Base-by-base conservation (phyloP, 2,797 vertebrate genomes). In the Microchirus variegatus region DNA sequence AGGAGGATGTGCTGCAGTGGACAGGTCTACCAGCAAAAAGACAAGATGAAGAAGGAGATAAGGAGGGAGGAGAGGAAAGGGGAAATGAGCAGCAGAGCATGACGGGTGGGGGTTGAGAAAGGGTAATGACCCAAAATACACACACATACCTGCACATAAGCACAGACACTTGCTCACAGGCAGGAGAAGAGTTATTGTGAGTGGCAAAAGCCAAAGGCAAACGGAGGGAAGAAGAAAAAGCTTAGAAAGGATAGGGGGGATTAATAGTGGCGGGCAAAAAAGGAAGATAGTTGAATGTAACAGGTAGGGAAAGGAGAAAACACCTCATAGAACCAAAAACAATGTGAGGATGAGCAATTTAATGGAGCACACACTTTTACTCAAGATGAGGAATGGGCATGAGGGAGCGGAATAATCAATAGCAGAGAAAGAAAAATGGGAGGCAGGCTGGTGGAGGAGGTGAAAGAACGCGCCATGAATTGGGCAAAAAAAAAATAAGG, bases 11-110 rank as follows among this genome's bases (percentile, higher is more conserved):
- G 59, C 75, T 78, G 84, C 80, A 76, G 78, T 75, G 77, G 81
- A 86, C 69, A 57, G 57, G 73, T 77, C 80, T 73, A 81, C 74
- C 66, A 35, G 76, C 59, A 77, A 71, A 74, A 56, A 26, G 31
- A 54, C 61, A 73, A 66, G 75, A 71, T 56, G 49, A 78, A 59
- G 67, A 67, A 66, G 67, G 73, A 64, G 52, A 60, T 47, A 64
- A 75, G 47, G 70, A 74, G 66, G 65, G 48, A 31, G 13, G 51
- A 66, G 45, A 43, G 54, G 66, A 59, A 70, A 74, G 61, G 55
- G 63, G 63, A 76, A 80, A 78, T 61, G 66, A 80, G 73, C 81
- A 81, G 63, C 55, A 44, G 82, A 86, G 87, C 83, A 58, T 83
- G 77, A 83, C 79, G 26, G 35, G 16, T 38, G 76, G 47, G 52